phyloP scores from a whole-genome alignment of 2,797 vertebrate genomes.

The Bradypodion ventrale region DNA sequence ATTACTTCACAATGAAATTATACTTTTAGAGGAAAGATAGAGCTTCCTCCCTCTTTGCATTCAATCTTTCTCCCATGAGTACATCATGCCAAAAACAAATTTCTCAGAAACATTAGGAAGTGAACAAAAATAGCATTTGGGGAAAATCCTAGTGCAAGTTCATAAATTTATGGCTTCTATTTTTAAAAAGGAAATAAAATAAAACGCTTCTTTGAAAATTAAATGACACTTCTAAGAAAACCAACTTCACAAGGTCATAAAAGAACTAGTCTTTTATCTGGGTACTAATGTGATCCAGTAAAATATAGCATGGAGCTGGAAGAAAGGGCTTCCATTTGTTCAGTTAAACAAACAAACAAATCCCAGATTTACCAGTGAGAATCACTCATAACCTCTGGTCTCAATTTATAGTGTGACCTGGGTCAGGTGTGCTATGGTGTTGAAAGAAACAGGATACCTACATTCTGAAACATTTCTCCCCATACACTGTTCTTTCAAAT shows the following conservation, averaged over 20 bases:
- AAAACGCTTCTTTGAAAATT: neutral
- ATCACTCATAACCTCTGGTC: neutral
- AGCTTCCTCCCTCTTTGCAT: constrained; percentile 42
- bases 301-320: neutral
- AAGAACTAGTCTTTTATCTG: neutral
- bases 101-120: constrained; percentile 18
- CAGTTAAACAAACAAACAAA: neutral
- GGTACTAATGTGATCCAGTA: neutral
- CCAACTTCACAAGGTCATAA: neutral
- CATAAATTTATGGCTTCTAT: neutral
- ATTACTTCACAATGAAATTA: constrained; percentile 21
- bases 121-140: neutral
- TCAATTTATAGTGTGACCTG: neutral
- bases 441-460: neutral
- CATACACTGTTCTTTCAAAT: neutral
- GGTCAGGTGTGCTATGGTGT: neutral
- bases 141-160: neutral
- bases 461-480: neutral
- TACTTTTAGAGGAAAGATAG: constrained; percentile 20
- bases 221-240: neutral
- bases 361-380: neutral
- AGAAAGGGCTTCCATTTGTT: neutral
- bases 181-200: neutral
- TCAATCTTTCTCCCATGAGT: constrained; percentile 26
- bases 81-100: constrained; percentile 26